Percentiles rank a stretch among this genome's conserved stretches.
Evolutionary conservation across 2,888 invertebrate species (phyloP).

Genomic region (Patella pellucida): DNA sequence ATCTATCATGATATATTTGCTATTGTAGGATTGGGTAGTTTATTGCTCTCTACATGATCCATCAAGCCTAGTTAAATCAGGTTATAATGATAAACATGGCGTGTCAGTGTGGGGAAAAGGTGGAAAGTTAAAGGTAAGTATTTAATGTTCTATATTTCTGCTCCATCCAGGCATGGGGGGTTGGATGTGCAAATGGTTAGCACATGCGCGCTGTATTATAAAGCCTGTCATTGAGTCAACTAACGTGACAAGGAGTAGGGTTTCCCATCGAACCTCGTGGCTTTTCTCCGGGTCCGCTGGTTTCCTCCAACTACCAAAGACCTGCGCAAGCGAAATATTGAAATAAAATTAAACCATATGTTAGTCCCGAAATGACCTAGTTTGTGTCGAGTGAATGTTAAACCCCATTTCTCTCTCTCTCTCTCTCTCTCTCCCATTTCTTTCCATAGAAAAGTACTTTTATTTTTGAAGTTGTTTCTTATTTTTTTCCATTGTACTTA

Average conservation of each 20-base stretch:
- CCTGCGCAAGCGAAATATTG: too few species aligned
- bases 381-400: not conserved
- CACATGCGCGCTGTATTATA: too few species aligned
- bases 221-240: too few species aligned
- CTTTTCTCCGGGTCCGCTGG: too few species aligned
- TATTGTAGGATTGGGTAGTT: constrained; percentile 72
- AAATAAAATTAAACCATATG: not conserved
- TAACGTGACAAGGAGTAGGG: too few species aligned
- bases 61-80: constrained; percentile 77
- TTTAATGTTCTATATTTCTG: too few species aligned
- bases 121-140: constrained; percentile 79
- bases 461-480: not conserved
- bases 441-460: not conserved
- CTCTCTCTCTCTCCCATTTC: not conserved
- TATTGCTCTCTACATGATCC: constrained; percentile 81
- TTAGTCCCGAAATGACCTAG: not conserved
- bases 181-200: too few species aligned
- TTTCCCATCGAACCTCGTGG: too few species aligned
- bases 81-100: constrained; percentile 80
- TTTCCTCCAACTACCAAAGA: too few species aligned
- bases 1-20: constrained; percentile 19
- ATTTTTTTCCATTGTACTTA: not conserved
- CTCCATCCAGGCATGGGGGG: too few species aligned
- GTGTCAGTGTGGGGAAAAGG: constrained; percentile 84
- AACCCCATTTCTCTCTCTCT: too few species aligned